Conservation (phyloP, 2,888 invertebrate genomes). For the Nezara viridula region DNA sequence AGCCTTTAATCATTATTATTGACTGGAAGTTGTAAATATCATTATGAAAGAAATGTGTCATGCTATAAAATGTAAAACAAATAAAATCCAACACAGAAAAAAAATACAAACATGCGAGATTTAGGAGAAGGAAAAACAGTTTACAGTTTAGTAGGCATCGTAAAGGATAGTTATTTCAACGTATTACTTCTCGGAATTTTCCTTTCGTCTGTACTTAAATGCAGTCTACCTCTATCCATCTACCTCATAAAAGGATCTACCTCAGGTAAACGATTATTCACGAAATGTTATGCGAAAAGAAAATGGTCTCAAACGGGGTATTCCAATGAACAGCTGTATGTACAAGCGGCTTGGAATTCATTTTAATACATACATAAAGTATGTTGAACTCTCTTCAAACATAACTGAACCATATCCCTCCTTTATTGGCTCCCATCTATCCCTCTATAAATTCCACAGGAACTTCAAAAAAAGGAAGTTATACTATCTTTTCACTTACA, state of each 20-base stretch:
- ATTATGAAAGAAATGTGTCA: too few species aligned
- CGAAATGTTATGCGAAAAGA: background rate
- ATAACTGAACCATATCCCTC: background rate
- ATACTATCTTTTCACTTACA: too few species aligned
- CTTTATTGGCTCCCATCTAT: background rate
- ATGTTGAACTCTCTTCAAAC: background rate
- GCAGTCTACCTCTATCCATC: background rate
- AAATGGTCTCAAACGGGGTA: background rate
- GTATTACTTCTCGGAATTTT: background rate
- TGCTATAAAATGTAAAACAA: too few species aligned
- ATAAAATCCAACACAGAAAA: too few species aligned
- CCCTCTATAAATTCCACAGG: too few species aligned
- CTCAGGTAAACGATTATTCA: background rate
- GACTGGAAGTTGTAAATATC: too few species aligned
- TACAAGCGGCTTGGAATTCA: background rate
- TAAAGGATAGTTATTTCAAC: background rate
- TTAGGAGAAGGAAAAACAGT: background rate
- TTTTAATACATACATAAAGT: background rate
- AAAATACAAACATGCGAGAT: background rate
- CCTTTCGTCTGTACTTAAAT: background rate
- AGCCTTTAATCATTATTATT: too few species aligned
- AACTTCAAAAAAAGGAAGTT: too few species aligned
- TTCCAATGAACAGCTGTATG: background rate
- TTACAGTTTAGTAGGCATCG: background rate
- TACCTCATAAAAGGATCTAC: background rate